Evolutionary conservation across 2,797 vertebrate genomes (phyloP).

Genomic region (Clarias fuscus): DNA sequence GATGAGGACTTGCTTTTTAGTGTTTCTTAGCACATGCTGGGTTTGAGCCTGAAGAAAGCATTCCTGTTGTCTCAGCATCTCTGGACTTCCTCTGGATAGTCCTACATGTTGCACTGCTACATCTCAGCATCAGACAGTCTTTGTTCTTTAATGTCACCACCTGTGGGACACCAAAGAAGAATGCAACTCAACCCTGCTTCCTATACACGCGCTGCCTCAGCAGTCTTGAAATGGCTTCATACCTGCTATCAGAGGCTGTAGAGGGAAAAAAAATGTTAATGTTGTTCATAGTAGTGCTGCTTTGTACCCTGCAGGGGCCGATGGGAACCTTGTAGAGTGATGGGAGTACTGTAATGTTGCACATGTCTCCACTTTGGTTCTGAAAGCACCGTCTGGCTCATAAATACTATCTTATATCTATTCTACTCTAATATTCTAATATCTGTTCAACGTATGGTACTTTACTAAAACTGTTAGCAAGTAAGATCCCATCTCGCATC

Average conservation of each 20-base stretch:
- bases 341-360: conserved; percentile 65
- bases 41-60: conserved; percentile 11
- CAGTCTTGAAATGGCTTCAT: conserved; percentile 59
- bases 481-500: neutral
- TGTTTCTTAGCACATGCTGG: neutral
- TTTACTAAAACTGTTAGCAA: neutral
- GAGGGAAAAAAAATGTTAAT: conserved; percentile 68
- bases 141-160: conserved; percentile 55
- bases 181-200: conserved; percentile 41
- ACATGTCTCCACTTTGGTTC: conserved; percentile 52
- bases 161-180: conserved; percentile 46
- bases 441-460: neutral
- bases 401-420: conserved; percentile 49
- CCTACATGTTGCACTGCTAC: neutral
- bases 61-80: conserved; percentile 40
- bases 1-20: conserved; percentile 8
- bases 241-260: conserved; percentile 54
- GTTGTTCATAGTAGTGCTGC: conserved; percentile 61
- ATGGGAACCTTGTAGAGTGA: conserved; percentile 64
- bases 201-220: conserved; percentile 56
- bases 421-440: neutral
- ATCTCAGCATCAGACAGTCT: conserved; percentile 31
- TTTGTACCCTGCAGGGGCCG: conserved; percentile 72
- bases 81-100: conserved; percentile 4
- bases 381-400: conserved; percentile 60